phyloP scores from a whole-genome alignment of 1,140 invertebrate genomes.

The Caenorhabditis latens region DNA sequence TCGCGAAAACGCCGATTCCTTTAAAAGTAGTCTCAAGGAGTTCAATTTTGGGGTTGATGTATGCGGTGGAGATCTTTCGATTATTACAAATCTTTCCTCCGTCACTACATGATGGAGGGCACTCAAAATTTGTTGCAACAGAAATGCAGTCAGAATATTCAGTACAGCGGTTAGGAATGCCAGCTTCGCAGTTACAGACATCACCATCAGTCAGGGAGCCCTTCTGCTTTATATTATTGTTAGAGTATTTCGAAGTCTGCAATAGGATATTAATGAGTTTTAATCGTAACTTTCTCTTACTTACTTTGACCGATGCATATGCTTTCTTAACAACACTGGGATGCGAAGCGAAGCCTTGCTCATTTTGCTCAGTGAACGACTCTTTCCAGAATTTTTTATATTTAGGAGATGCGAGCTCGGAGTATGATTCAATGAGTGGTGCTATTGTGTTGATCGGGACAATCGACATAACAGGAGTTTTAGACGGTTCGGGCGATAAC shows the following conservation, averaged over 20 bases:
- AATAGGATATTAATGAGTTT: neutral
- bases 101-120: neutral
- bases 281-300: no score
- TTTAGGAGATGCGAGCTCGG: no score
- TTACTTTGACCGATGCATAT: no score
- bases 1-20: neutral
- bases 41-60: neutral
- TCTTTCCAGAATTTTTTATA: no score
- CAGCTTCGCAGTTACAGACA: neutral
- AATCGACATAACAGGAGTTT: neutral
- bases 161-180: neutral
- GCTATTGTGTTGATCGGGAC: neutral
- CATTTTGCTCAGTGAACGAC: no score
- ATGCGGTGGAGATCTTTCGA: neutral
- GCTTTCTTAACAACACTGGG: no score
- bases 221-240: neutral
- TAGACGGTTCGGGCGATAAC: neutral
- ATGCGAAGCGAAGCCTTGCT: no score
- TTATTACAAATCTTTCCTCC: neutral
- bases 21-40: neutral
- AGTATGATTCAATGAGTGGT: neutral
- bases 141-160: neutral
- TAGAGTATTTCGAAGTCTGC: neutral
- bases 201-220: neutral
- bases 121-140: neutral